Conservation (phyloP, 2,888 invertebrate genomes). For the Rhagium mordax region DNA sequence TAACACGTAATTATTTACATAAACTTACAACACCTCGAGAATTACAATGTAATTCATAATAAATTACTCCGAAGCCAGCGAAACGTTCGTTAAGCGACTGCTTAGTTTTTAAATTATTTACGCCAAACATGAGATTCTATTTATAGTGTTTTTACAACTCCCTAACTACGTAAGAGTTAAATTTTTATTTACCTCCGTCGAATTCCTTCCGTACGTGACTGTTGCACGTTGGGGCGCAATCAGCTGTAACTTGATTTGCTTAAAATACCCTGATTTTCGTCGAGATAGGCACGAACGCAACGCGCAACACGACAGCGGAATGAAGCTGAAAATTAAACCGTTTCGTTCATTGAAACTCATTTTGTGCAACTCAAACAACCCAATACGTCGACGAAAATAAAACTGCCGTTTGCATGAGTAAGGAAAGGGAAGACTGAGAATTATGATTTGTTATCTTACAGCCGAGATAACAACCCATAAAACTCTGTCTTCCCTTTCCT, state of each 20-base stretch:
- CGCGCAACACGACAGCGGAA: constrained; percentile 47
- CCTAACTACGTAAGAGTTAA: constrained; percentile 36
- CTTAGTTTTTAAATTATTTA: constrained; percentile 42
- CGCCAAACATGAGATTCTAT: constrained; percentile 40
- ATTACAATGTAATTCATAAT: constrained; percentile 24
- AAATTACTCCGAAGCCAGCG: constrained; percentile 31
- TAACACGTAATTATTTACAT: constrained; percentile 22
- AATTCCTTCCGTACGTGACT: constrained; percentile 55
- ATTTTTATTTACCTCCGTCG: constrained; percentile 45
- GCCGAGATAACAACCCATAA: too few relatives aligned
- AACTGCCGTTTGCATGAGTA: too few relatives aligned
- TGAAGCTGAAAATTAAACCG: constrained; percentile 22
- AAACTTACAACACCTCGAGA: constrained; percentile 25
- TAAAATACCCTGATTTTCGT: constrained; percentile 54
- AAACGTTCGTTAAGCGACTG: constrained; percentile 37
- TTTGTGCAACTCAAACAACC: too few relatives aligned
- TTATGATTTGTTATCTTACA: too few relatives aligned
- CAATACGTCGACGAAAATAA: too few relatives aligned
- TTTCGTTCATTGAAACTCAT: constrained; percentile 17
- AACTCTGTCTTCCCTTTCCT: too few relatives aligned
- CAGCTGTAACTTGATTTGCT: constrained; percentile 56
- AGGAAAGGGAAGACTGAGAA: too few relatives aligned
- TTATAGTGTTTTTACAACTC: constrained; percentile 32
- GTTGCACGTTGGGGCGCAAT: constrained; percentile 52
- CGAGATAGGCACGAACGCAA: constrained; percentile 57